Conservation (phyloP, 2,888 invertebrate genomes). For the Trissonchulus latispiculum region DNA sequence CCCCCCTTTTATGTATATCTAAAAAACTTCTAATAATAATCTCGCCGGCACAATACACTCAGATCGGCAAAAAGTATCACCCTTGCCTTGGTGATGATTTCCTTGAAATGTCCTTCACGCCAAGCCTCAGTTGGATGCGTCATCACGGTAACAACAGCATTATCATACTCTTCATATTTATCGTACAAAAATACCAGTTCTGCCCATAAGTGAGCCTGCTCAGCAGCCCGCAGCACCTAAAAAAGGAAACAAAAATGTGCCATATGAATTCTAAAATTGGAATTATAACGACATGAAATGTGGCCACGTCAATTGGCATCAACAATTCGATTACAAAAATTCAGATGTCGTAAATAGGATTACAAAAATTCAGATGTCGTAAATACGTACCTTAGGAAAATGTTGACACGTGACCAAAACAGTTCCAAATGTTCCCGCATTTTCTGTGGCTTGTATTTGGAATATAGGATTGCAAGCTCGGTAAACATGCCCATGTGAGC, state of each 20-base stretch:
- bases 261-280: background rate
- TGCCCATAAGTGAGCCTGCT: slow-evolving; percentile 98
- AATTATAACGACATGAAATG: background rate
- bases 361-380: no score
- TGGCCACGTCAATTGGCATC: background rate
- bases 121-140: slow-evolving; percentile 98
- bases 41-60: no score
- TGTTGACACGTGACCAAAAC: slow-evolving; percentile 99
- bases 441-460: slow-evolving; percentile 95
- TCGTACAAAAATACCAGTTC: slow-evolving; percentile 98
- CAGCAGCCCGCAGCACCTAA: slow-evolving; percentile 79
- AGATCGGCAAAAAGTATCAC: no score
- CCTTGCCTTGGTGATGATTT: slow-evolving; percentile 45
- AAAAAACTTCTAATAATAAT: no score
- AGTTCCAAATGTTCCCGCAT: slow-evolving; percentile 98
- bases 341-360: no score
- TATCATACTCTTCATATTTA: slow-evolving; percentile 99
- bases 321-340: no score
- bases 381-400: slow-evolving; percentile 64
- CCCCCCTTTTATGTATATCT: no score
- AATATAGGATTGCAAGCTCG: slow-evolving; percentile 94
- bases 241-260: background rate
- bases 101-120: slow-evolving; percentile 99
- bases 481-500: slow-evolving; percentile 99
- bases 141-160: slow-evolving; percentile 99